Percentiles rank a stretch among this genome's conserved stretches.
phyloP scores from a whole-genome alignment of 2,888 invertebrate species.

The Napeogenes sylphis region DNA sequence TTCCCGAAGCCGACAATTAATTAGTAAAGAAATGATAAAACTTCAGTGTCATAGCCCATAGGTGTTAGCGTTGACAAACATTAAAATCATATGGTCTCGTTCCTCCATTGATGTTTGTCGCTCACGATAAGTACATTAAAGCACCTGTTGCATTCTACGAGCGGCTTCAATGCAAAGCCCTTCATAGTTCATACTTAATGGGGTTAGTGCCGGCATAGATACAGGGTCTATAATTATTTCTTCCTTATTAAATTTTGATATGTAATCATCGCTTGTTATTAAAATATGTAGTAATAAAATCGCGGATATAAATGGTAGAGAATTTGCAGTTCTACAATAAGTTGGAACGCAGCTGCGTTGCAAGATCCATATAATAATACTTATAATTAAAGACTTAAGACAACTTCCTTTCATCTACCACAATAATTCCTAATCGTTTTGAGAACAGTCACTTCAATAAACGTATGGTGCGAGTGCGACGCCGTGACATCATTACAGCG shows the following conservation, averaged over 20 bases:
- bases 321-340: no score
- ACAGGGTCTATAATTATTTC: no score
- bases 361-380: no score
- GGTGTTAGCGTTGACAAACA: neutral
- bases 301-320: no score
- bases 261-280: no score
- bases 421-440: slow-evolving; percentile 1
- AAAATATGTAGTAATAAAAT: no score
- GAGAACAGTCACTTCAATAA: slow-evolving; percentile 5
- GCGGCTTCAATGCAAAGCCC: neutral
- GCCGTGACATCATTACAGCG: slow-evolving; percentile 32
- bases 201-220: neutral
- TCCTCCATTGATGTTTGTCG: slow-evolving; percentile 4
- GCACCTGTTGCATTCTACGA: slow-evolving; percentile 25
- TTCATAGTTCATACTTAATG: neutral
- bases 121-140: slow-evolving; percentile 21
- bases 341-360: no score
- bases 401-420: neutral
- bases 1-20: slow-evolving; percentile 37
- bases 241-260: no score
- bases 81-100: neutral
- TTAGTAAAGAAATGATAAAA: no score
- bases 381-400: neutral
- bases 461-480: slow-evolving; percentile 6
- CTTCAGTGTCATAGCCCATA: no score